Evolutionary conservation across 2,113 vertebrate species (phyloP).

Genomic region (Neogobius melanostomus): DNA sequence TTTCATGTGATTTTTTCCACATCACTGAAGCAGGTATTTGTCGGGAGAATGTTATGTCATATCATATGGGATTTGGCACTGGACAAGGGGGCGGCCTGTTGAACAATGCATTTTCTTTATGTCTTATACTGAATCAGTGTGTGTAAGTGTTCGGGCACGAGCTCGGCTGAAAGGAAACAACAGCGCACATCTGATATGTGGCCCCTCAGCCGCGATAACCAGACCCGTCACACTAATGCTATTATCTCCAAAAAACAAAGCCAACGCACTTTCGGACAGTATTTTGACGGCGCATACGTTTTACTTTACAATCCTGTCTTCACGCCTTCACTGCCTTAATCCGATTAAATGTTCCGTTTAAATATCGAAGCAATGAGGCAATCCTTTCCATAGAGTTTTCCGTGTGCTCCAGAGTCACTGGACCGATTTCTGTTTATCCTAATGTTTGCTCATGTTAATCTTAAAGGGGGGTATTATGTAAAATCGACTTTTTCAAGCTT

Average conservation of each 20-base stretch:
- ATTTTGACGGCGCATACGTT: background rate
- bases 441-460: too few relatives aligned
- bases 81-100: slow-evolving; percentile 25
- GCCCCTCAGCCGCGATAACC: slow-evolving; percentile 4
- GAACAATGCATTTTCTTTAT: slow-evolving; percentile 47
- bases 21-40: slow-evolving; percentile 37
- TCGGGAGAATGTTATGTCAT: slow-evolving; percentile 58
- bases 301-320: background rate
- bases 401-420: background rate
- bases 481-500: too few relatives aligned
- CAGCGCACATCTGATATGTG: slow-evolving; percentile 23
- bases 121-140: slow-evolving; percentile 1
- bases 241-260: slow-evolving; percentile 36
- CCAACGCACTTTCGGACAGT: background rate
- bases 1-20: slow-evolving; percentile 26
- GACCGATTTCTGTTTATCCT: too few relatives aligned
- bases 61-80: slow-evolving; percentile 51
- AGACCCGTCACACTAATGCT: slow-evolving; percentile 25
- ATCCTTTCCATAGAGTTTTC: background rate
- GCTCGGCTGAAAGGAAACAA: slow-evolving; percentile 54
- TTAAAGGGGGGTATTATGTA: too few relatives aligned
- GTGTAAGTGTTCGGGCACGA: slow-evolving; percentile 29
- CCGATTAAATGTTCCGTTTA: background rate
- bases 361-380: background rate
- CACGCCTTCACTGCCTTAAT: background rate